phyloP scores from a whole-genome alignment of 1,140 invertebrate genomes.

The Lutraria rhynchaena region DNA sequence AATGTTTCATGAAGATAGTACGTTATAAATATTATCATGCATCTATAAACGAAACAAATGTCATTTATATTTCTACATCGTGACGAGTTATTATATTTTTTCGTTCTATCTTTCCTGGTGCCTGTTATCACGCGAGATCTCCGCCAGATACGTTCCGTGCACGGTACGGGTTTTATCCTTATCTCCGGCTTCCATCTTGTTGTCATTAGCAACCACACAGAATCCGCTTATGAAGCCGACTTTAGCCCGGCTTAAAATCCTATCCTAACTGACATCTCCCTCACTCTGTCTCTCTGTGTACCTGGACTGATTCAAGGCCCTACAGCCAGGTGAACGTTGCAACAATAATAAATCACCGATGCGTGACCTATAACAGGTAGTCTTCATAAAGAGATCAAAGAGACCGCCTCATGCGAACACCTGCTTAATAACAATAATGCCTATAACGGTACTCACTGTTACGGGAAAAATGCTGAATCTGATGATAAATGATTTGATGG shows the following conservation, averaged over 20 bases:
- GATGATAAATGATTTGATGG: too few species aligned
- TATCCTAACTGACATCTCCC: conserved; percentile 40
- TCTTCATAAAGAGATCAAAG: conserved; percentile 42
- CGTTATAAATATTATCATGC: too few species aligned
- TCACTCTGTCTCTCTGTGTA: not conserved
- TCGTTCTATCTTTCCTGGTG: too few species aligned
- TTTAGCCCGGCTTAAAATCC: conserved; percentile 26
- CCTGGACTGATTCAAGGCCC: conserved; percentile 2
- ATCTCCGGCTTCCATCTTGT: conserved; percentile 49
- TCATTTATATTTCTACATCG: conserved; percentile 30
- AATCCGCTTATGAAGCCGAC: conserved; percentile 44
- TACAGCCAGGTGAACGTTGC: conserved; percentile 22
- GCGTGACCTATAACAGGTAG: conserved; percentile 16
- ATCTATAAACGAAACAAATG: too few species aligned
- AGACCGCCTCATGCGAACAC: conserved; percentile 25
- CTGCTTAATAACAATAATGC: conserved; percentile 25
- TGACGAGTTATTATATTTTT: conserved; percentile 19
- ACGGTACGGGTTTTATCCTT: conserved; percentile 52
- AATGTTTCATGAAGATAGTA: too few species aligned
- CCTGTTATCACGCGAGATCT: too few species aligned
- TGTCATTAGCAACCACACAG: conserved; percentile 34
- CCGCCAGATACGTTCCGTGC: conserved; percentile 9
- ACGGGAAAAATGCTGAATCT: too few species aligned
- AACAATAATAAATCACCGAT: conserved; percentile 9
- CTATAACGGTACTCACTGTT: conserved; percentile 14